Base-by-base conservation (phyloP, 2,797 vertebrate species). In the Lepus oiostolus region DNA sequence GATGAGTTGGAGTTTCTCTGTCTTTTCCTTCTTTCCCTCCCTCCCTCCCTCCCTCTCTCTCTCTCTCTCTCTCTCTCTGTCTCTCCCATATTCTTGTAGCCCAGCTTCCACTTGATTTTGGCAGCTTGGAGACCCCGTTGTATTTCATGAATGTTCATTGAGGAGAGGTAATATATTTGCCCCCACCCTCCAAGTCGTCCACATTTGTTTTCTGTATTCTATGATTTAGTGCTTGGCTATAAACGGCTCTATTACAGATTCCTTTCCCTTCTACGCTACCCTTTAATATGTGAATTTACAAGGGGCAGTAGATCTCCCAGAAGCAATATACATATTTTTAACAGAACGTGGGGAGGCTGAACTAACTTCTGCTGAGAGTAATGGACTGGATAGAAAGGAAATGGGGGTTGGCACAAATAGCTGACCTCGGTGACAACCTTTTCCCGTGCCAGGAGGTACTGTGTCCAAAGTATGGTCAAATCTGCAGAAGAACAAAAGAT, bases 241-340 rank as follows among this genome's bases (percentile, higher is more conserved):
- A 95, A 96, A 95, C 52, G 84, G 88, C 90, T 95, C 88, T 95
- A 91, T 97, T 95, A 96, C 88, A 90, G 65, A 96, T n/a, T 95
- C 92, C 70, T 93, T 92, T 75, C 96, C 42, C 28, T 93, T 94
- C 97, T 76, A 38, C 86, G 62, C 47, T 94, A 54, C 95, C 94
- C 38, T 96, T 97, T 96, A 96, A 87, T 92, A 85, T 81, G 92
- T 93, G 93, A 87, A 97, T 97, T 97, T 96, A 95, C 83, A 95
- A 95, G 93, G 96, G 90, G 90, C 72, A 89, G 71, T 92, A 94
- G 95, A 95, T 96, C 84, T 96, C 90, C 74, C 38, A 93, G 93
- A 89, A 95, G 90, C 88, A 97, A 94, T 88, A 89, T 94, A 80
- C 92, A 94, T 85, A 21, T 94, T 95, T 92, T 95, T 89, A 96